A percentile compares a stretch with the other conserved stretches of the same genome.
Evolutionary conservation across 2,888 invertebrate genomes (phyloP).

Genomic region (Melanophora roralis): DNA sequence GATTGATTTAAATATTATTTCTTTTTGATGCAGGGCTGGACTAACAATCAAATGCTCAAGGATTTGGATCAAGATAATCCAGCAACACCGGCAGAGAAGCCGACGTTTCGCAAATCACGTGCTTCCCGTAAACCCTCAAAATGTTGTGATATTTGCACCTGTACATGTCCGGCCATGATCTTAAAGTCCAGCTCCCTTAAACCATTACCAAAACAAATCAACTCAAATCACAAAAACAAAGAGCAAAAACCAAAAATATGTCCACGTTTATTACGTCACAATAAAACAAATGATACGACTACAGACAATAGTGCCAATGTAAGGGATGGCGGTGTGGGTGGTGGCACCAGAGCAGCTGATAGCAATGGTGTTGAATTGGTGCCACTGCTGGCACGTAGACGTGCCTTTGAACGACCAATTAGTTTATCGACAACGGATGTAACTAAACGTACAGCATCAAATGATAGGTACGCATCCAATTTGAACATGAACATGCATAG

Average conservation of each 20-base stretch:
- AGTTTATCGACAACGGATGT: conserved; percentile 80
- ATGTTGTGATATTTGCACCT: conserved; percentile 74
- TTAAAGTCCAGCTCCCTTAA: conserved; percentile 65
- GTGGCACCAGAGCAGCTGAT: conserved; percentile 64
- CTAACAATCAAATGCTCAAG: conserved; percentile 76
- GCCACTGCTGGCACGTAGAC: conserved; percentile 84
- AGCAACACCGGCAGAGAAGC: conserved; percentile 73
- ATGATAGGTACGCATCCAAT: conserved; percentile 76
- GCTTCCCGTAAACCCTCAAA: conserved; percentile 69
- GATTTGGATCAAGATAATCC: conserved; percentile 76
- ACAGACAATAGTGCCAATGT: conserved; percentile 57
- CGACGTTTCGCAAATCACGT: conserved; percentile 71
- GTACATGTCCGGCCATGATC: conserved; percentile 70
- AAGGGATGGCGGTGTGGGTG: neutral
- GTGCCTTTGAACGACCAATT: conserved; percentile 79
- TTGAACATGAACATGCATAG: conserved; percentile 65
- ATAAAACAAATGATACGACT: conserved; percentile 54
- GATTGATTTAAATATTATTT: neutral
- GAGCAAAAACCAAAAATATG: conserved; percentile 68
- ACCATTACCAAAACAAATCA: conserved; percentile 54
- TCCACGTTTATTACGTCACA: conserved; percentile 65
- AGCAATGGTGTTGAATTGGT: conserved; percentile 86
- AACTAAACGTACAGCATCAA: conserved; percentile 76
- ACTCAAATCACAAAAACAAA: conserved; percentile 55
- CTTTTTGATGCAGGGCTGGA: conserved; percentile 75